Evolutionary conservation across 2,797 vertebrate species (phyloP).

Genomic region (Spinibarbus caldwelli): DNA sequence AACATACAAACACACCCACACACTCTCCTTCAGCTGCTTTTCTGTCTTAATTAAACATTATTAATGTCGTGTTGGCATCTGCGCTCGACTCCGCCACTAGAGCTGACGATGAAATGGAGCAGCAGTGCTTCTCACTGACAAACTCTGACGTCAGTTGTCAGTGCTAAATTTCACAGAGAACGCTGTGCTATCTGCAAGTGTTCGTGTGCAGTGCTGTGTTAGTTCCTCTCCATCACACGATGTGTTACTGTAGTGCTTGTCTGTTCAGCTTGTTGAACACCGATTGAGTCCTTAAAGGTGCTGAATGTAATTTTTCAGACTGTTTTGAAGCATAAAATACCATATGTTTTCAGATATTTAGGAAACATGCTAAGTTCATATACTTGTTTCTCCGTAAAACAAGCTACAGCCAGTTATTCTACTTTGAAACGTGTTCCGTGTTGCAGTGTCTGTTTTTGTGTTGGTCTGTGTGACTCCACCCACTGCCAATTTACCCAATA

Average conservation of each 20-base stretch:
- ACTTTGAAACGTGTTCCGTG: no score
- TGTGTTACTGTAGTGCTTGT: not conserved
- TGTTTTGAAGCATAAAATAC: not conserved
- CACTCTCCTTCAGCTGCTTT: conserved; percentile 17
- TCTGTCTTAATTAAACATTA: not conserved
- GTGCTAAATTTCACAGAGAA: not conserved
- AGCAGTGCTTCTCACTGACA: not conserved
- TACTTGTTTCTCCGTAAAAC: no score
- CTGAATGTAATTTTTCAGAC: not conserved
- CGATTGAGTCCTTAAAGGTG: not conserved
- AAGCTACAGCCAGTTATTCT: no score
- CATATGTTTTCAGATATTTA: no score
- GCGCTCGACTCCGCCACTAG: not conserved
- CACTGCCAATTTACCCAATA: no score
- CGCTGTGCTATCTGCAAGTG: not conserved
- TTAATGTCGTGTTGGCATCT: not conserved
- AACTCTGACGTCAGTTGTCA: not conserved
- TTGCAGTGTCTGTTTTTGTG: no score
- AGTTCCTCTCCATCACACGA: not conserved
- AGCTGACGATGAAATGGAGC: not conserved
- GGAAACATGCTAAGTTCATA: no score
- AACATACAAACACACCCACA: no score
- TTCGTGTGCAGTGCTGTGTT: not conserved
- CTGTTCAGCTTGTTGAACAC: not conserved
- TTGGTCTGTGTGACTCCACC: no score